phyloP scores from a whole-genome alignment of 2,797 vertebrate genomes.

The Lacerta agilis region DNA sequence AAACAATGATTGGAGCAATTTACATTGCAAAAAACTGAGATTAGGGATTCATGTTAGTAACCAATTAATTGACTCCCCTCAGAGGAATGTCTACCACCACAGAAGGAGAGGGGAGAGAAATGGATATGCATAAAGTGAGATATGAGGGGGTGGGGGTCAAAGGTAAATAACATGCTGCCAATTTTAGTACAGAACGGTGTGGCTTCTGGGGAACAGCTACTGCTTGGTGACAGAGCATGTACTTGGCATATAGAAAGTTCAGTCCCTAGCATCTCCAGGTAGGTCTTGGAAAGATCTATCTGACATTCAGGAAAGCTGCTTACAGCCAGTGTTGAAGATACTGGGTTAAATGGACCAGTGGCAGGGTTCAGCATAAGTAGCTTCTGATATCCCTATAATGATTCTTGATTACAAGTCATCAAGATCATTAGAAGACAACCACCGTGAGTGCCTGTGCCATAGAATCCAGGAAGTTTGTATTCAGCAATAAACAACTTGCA shows the following conservation, averaged over 20 bases:
- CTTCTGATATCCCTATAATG: not conserved
- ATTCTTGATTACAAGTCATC: not conserved
- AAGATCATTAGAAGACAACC: slow-evolving; percentile 1
- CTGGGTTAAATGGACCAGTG: not conserved
- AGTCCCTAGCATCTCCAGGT: not conserved
- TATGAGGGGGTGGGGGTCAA: not conserved
- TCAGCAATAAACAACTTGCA: slow-evolving; percentile 34
- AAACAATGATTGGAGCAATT: slow-evolving; percentile 2
- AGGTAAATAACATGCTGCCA: not conserved
- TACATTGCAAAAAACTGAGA: slow-evolving; percentile 6
- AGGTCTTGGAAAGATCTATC: not conserved
- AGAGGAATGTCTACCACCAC: slow-evolving; percentile 35
- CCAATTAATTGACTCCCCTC: slow-evolving; percentile 40
- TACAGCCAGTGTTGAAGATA: not conserved
- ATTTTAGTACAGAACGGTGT: not conserved
- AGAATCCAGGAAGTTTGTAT: slow-evolving; percentile 48
- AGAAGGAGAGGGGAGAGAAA: not conserved
- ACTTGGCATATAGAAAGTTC: not conserved
- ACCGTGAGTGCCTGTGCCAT: slow-evolving; percentile 6
- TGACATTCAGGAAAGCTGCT: not conserved
- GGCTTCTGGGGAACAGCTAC: not conserved
- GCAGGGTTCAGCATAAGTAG: not conserved
- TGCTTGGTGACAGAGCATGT: not conserved
- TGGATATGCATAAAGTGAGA: slow-evolving; percentile 18
- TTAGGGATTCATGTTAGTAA: slow-evolving; percentile 47